These are phyloP conservation scores for Lasioglossum leucozonium DNA, from an alignment of 2,888 invertebrate genomes.

Conservation along the genomic window DNA sequence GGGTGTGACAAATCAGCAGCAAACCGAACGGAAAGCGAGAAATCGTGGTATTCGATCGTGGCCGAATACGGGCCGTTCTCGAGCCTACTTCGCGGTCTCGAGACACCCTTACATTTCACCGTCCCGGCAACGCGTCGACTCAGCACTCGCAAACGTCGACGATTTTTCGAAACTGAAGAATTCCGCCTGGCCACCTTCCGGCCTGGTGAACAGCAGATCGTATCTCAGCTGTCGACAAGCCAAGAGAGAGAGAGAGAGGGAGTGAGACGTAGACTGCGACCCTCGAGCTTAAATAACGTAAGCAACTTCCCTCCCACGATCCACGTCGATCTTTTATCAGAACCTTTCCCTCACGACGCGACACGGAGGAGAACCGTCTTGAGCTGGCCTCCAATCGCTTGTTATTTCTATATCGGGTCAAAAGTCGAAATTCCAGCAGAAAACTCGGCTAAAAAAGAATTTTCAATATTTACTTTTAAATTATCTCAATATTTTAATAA, in stretches of 20 bases:
- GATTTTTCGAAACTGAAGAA: conserved; percentile 50
- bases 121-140: conserved; percentile 53
- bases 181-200: conserved; percentile 44
- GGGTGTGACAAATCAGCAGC: conserved; percentile 54
- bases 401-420: not conserved
- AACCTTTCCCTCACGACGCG: not conserved
- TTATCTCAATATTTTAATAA: too few species aligned
- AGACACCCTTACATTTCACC: conserved; percentile 55
- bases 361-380: not conserved
- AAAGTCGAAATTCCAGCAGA: not conserved
- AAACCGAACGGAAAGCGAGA: conserved; percentile 28
- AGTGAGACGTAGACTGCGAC: conserved; percentile 15
- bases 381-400: not conserved
- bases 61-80: conserved; percentile 15
- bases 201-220: conserved; percentile 48
- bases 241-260: not conserved
- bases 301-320: conserved; percentile 39
- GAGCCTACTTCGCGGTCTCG: conserved; percentile 48
- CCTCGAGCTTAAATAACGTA: conserved; percentile 44
- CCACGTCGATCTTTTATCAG: conserved; percentile 13
- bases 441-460: not conserved
- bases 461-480: not conserved
- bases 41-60: conserved; percentile 47
- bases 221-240: conserved; percentile 43
- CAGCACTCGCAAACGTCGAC: conserved; percentile 61